These are phyloP conservation scores for Synergus laeviventris DNA, from an alignment of 2,888 invertebrate species.

Conservation along the genomic window DNA sequence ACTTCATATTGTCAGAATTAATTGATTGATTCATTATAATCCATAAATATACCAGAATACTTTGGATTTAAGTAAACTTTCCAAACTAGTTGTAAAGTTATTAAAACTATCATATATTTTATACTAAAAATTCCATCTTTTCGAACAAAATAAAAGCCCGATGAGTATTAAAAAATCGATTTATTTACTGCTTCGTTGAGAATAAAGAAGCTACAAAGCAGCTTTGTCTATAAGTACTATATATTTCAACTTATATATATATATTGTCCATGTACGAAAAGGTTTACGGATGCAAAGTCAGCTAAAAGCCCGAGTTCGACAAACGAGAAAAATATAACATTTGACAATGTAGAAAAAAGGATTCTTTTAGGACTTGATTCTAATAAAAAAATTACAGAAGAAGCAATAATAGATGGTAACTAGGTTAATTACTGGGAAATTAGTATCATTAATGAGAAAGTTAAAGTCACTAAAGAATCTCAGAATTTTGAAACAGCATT, in stretches of 20 bases:
- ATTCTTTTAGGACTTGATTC: too few species aligned
- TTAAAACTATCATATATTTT: background rate
- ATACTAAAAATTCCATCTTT: background rate
- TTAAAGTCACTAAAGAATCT: background rate
- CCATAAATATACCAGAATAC: background rate
- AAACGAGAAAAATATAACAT: background rate
- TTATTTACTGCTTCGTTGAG: background rate
- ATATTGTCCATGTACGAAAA: conserved; percentile 6
- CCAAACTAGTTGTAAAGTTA: background rate
- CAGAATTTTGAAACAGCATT: background rate
- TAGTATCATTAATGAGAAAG: background rate
- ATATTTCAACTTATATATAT: background rate
- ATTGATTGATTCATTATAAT: conserved; percentile 17
- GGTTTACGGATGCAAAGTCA: conserved; percentile 15
- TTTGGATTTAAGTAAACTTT: too few species aligned
- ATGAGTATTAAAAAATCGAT: conserved; percentile 26
- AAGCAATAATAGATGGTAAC: too few species aligned
- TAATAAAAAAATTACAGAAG: background rate
- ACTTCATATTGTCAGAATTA: background rate
- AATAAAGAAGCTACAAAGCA: background rate
- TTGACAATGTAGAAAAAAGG: background rate
- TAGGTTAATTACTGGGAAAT: background rate
- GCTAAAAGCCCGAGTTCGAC: conserved; percentile 10
- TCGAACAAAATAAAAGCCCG: background rate
- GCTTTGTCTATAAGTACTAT: background rate